Conservation (phyloP, 2,888 invertebrate species). For the Eueremaeus valkanovi region DNA sequence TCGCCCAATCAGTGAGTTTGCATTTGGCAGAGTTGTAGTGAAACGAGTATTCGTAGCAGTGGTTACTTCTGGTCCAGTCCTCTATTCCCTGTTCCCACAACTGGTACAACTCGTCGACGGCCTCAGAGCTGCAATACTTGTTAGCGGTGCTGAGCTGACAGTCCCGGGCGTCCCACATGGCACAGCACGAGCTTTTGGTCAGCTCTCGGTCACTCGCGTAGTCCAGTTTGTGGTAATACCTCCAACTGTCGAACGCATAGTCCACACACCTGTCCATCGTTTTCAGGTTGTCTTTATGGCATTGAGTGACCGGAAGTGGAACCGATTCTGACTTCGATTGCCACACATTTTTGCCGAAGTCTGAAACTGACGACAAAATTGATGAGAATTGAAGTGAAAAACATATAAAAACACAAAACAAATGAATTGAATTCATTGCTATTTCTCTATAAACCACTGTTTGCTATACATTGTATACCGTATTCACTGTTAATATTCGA, state of each 20-base stretch:
- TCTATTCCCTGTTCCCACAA: neutral
- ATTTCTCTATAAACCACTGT: too few relatives aligned
- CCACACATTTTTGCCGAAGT: neutral
- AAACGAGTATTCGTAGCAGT: neutral
- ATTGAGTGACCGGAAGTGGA: neutral
- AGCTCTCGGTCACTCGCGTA: neutral
- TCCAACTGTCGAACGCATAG: slow-evolving; percentile 4
- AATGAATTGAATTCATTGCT: neutral
- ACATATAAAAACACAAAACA: neutral
- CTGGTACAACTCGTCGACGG: neutral
- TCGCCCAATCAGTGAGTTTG: neutral
- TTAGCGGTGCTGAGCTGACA: neutral
- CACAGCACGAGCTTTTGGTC: neutral
- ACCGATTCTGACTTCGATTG: neutral
- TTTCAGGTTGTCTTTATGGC: neutral
- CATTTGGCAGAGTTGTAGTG: neutral
- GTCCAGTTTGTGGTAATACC: neutral
- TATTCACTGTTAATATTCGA: too few relatives aligned
- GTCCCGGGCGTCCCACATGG: slow-evolving; percentile 17
- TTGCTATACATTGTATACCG: too few relatives aligned
- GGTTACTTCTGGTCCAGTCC: neutral
- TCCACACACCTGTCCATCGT: neutral
- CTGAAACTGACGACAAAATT: neutral
- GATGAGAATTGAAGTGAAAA: neutral
- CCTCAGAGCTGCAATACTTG: neutral